A percentile compares a stretch with the other conserved stretches of the same genome.
These are phyloP conservation scores for Ostrea denselamellosa DNA, from an alignment of 1,140 invertebrate species.

Conservation along the genomic window DNA sequence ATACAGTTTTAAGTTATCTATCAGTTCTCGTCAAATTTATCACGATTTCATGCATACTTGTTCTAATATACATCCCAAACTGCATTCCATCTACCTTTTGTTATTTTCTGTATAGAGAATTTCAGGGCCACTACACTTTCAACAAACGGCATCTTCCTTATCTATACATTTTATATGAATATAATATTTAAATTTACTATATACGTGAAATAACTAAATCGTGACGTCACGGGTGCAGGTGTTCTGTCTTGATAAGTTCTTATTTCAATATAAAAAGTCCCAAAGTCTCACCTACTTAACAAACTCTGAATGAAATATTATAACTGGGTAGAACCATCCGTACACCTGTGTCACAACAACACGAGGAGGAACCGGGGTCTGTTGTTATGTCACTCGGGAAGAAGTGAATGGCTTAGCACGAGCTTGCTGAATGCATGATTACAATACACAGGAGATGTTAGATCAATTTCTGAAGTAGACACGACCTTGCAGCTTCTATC, in stretches of 20 bases:
- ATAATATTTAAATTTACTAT: no score
- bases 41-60: no score
- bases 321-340: not conserved
- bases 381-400: not conserved
- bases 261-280: slow-evolving; percentile 14
- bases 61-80: no score
- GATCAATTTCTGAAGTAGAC: not conserved
- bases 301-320: slow-evolving; percentile 1
- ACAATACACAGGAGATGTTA: not conserved
- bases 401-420: not conserved
- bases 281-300: not conserved
- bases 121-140: no score
- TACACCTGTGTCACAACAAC: not conserved
- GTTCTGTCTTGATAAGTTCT: slow-evolving; percentile 10
- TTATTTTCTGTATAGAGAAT: no score
- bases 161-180: no score
- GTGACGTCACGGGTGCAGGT: slow-evolving; percentile 2
- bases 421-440: not conserved
- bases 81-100: no score
- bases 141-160: no score
- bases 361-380: not conserved
- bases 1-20: no score
- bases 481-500: not conserved
- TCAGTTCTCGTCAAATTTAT: no score
- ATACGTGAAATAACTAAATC: not conserved